Percentiles rank a stretch among this genome's conserved stretches.
Evolutionary conservation across 2,888 invertebrate genomes (phyloP).

Genomic region (Chymomyza amoena): DNA sequence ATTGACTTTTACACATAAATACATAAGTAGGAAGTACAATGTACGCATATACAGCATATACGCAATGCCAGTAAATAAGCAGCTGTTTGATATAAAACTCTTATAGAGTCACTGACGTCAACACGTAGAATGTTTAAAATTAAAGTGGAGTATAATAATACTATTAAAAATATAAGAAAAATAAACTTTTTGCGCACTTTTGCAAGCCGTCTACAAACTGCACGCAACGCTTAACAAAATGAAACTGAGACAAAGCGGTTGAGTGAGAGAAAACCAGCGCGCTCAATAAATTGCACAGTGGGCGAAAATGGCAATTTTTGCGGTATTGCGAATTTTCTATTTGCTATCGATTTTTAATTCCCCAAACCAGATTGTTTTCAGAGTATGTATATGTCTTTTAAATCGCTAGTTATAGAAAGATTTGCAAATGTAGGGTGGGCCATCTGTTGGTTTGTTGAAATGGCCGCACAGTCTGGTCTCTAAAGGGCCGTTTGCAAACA

Average conservation of each 20-base stretch:
- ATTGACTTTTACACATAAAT: conserved; percentile 42
- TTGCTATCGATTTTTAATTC: too few relatives aligned
- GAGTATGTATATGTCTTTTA: too few relatives aligned
- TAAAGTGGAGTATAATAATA: background rate
- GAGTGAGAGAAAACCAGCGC: background rate
- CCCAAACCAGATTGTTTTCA: too few relatives aligned
- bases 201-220: conserved; percentile 47
- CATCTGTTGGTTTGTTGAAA: too few relatives aligned
- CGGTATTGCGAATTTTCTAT: too few relatives aligned
- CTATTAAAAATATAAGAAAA: background rate
- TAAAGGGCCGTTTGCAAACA: too few relatives aligned
- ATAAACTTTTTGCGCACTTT: conserved; percentile 17
- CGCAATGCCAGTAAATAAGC: conserved; percentile 3
- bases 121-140: background rate
- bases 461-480: too few relatives aligned
- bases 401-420: too few relatives aligned
- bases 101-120: background rate
- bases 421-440: too few relatives aligned
- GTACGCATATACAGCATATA: background rate
- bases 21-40: too few relatives aligned
- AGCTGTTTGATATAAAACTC: background rate
- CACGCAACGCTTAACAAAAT: conserved; percentile 56
- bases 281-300: background rate
- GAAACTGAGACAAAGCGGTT: conserved; percentile 45
- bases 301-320: background rate